These are phyloP conservation scores for Leuciscus idus DNA, from an alignment of 2,113 vertebrate genomes.

Conservation along the genomic window DNA sequence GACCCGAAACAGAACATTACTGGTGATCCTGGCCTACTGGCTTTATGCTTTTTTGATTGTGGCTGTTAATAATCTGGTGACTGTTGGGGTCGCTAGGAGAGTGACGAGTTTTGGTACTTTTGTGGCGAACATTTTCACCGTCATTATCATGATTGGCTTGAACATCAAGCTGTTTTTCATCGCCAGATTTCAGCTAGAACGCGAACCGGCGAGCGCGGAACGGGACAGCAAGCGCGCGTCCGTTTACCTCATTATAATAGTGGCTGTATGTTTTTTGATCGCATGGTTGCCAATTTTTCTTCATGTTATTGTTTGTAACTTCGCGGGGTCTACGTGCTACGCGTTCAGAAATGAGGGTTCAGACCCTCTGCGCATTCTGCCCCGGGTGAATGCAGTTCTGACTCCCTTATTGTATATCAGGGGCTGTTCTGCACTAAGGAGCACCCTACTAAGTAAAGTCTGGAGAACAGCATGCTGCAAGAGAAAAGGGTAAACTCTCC, in stretches of 20 bases:
- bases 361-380: slow-evolving; percentile 72
- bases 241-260: slow-evolving; percentile 74
- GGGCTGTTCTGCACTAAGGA: slow-evolving; percentile 70
- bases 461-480: slow-evolving; percentile 63
- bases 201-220: slow-evolving; percentile 67
- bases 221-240: slow-evolving; percentile 74
- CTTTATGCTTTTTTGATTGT: slow-evolving; percentile 75
- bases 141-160: slow-evolving; percentile 77
- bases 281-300: slow-evolving; percentile 75
- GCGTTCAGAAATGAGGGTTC: slow-evolving; percentile 72
- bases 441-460: slow-evolving; percentile 64
- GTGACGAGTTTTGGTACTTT: slow-evolving; percentile 70
- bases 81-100: slow-evolving; percentile 55
- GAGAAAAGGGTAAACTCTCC: slow-evolving; percentile 46
- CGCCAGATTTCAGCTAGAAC: slow-evolving; percentile 73
- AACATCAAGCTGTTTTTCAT: slow-evolving; percentile 74
- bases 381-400: slow-evolving; percentile 72
- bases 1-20: slow-evolving; percentile 67
- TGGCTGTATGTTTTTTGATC: slow-evolving; percentile 72
- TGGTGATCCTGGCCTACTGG: slow-evolving; percentile 74
- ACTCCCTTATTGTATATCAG: slow-evolving; percentile 76
- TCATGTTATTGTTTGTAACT: slow-evolving; percentile 67
- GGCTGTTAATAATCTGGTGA: slow-evolving; percentile 67
- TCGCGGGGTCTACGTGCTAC: slow-evolving; percentile 62
- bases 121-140: slow-evolving; percentile 67